Evolutionary conservation across 2,888 invertebrate genomes (phyloP), one percentile per base, ranked within the genome.

Genomic region (Papilio demoleus): DNA sequence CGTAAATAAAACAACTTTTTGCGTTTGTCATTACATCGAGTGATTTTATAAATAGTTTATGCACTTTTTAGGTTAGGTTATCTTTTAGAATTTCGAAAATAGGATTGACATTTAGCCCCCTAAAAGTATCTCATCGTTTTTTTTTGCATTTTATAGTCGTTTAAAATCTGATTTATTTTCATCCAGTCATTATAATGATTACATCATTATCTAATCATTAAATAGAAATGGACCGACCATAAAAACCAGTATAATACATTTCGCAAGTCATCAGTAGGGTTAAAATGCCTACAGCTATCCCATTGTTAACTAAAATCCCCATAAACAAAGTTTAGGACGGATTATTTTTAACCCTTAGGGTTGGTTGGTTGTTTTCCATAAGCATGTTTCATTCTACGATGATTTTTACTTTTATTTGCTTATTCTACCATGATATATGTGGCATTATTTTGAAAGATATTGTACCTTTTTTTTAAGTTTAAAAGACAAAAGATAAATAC

Each of bases 291-390:
- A 22, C n/a, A 56, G 65, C 61, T 9, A 38, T 14, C n/a, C 67
- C 40, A 70, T 65, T 70, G 70, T 70, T 62, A 38, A 31, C 60
- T 34, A 27, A 65, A 61, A 65, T 68, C 67, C 60, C 61, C 38
- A 65, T 68, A 68, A 68, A 70, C 62, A 58, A 67, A 62, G 67
- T 63, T 67, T 58, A 63, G 67, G 38, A 63, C n/a, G 62, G 67
- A 67, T 67, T 66, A 65, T 58, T 47, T 60, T 42, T 42, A 42
- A 36, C 56, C 62, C 67, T 36, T 8, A 56, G 67, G 62, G 56
- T n/a, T 14, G n/a, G 45, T 31, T 31, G 3, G 36, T 67, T 40
- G n/a, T 65, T 34, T n/a, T 67, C 56, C 22, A 42, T 62, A 56
- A 60, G 31, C 19, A 14, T 56, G 14, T 58, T 31, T 31, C 4